Conservation (phyloP, 2,888 invertebrate genomes). For the Embidobia sp. region DNA sequence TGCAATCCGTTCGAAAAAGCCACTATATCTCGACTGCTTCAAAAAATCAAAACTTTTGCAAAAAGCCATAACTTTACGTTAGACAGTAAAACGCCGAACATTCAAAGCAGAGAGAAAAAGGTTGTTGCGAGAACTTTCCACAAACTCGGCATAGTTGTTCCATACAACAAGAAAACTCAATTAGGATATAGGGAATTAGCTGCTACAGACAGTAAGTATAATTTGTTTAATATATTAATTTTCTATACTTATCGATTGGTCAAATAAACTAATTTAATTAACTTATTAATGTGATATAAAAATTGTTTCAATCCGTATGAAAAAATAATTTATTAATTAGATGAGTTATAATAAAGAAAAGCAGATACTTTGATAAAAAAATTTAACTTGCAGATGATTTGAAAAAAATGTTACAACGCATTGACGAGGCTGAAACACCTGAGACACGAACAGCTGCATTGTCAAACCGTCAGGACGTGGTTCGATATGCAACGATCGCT, state of each 20-base stretch:
- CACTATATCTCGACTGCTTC: slow-evolving; percentile 84
- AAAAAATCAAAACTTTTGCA: slow-evolving; percentile 85
- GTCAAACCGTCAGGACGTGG: slow-evolving; percentile 89
- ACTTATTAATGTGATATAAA: too few relatives aligned
- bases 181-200: slow-evolving; percentile 91
- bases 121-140: slow-evolving; percentile 89
- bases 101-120: slow-evolving; percentile 85
- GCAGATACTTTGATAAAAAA: too few relatives aligned
- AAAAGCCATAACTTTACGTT: slow-evolving; percentile 84
- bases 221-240: too few relatives aligned
- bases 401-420: slow-evolving; percentile 86
- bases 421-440: slow-evolving; percentile 84
- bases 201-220: slow-evolving; percentile 85
- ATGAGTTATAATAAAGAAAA: too few relatives aligned
- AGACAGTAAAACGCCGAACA: slow-evolving; percentile 83
- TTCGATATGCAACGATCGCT: slow-evolving; percentile 93
- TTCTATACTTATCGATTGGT: too few relatives aligned
- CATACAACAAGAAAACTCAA: slow-evolving; percentile 90
- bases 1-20: slow-evolving; percentile 86
- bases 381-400: slow-evolving; percentile 83
- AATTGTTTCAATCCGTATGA: too few relatives aligned
- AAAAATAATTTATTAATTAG: too few relatives aligned
- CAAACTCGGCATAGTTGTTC: slow-evolving; percentile 92
- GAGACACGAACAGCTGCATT: slow-evolving; percentile 85
- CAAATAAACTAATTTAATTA: too few relatives aligned